Evolutionary conservation across 1,140 invertebrate species (phyloP).

Genomic region (Drosophila lini): DNA sequence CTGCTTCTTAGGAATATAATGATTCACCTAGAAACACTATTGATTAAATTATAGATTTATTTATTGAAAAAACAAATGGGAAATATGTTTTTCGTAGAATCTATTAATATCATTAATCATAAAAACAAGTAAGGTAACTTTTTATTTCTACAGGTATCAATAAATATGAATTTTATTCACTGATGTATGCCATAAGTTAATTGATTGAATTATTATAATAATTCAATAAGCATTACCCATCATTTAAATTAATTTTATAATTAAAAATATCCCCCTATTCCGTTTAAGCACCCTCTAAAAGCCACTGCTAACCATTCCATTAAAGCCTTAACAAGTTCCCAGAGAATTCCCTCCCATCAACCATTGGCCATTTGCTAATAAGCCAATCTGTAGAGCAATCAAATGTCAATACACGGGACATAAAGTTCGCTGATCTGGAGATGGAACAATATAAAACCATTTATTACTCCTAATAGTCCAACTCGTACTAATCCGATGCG

Average conservation of each 20-base stretch:
- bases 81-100: not conserved
- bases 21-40: no score
- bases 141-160: not conserved
- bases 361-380: constrained; percentile 56
- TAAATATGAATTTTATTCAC: no score
- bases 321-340: not conserved
- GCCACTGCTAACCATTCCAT: not conserved
- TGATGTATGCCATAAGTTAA: not conserved
- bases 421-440: constrained; percentile 56
- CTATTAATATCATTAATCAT: not conserved
- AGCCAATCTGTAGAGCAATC: constrained; percentile 74
- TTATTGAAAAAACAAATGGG: not conserved
- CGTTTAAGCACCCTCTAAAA: not conserved
- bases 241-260: not conserved
- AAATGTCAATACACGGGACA: constrained; percentile 70
- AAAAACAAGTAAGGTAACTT: not conserved
- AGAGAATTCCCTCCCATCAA: constrained; percentile 4
- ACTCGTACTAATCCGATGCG: constrained; percentile 35
- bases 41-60: not conserved
- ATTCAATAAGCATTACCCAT: not conserved
- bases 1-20: not conserved
- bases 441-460: constrained; percentile 62
- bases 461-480: constrained; percentile 57
- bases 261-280: not conserved
- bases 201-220: not conserved